Base-by-base conservation (phyloP, 1,140 invertebrate species). In the Zaprionus taronus region DNA sequence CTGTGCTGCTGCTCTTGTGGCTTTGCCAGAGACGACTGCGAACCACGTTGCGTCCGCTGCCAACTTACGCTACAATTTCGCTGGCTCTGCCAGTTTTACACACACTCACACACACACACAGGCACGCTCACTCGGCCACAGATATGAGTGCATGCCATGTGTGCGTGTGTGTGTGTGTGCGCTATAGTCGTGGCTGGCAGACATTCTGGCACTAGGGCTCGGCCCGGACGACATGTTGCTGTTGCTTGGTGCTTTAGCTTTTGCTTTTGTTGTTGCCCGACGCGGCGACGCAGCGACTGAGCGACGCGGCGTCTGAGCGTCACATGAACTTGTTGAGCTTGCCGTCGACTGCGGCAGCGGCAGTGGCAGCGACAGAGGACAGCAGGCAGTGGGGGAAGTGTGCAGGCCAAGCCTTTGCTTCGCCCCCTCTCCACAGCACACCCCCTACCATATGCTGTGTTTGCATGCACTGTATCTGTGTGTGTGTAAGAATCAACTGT, bases 201-300 rank as follows among this genome's bases (percentile, higher is more conserved):
- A 91, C 91, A 85, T 91, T 91, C 80, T 91, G 91, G 85, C 87
- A 83, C 86, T 80, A 76, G 72, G 77, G 72, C 79, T 75, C 71
- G 71, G 71, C 71, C 53, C 65, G 72, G 49, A 68, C 77, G 72
- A 63, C 67, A 71, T 75, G 72, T 71, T 62, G 68, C 62, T 70
- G 17, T 20, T 61, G 47, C 31, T 61, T 64, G 60, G 60, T 76
- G 73, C 73, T 71, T 76, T 76, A 71, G 73, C 73, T 74, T 75
- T 75, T 75, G 72, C 58, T 75, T 61, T 20, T 58, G 56, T 17
- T 58, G 34, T 24, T 71, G 72, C 53, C 53, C 61, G 60, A 34
- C 47, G 64, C 71, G 56, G 31, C 64, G 55, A 58, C 65, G 22
- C 24, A 58, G 41, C 65, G 55, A 49, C 64, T 28, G 22, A 57